Evolutionary conservation across 2,797 vertebrate species (phyloP), one percentile per base, ranked within the genome.

Genomic region (Discoglossus pictus): DNA sequence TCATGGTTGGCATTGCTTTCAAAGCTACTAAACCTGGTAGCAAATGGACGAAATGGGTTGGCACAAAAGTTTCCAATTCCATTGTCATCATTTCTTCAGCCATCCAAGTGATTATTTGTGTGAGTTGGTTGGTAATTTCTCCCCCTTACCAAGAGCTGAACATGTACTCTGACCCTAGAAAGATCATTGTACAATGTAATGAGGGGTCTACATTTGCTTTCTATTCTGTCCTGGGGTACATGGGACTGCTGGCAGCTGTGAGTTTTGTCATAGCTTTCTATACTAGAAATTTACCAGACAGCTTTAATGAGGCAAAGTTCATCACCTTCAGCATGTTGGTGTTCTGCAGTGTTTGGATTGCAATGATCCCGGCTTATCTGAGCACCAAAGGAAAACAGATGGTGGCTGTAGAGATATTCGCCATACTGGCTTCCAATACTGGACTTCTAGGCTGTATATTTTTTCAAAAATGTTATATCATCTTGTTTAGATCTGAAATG

Each of bases 211-310:
- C n/a, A 2, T 17, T 20, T 13, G 46, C 38, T 46, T 72, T 72
- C 21, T 72, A 46, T 4, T 67, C 16, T 15, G 46, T 67, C 21
- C 54, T 68, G 20, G 55, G 61, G 11, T 69, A 52, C 56, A 42
- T 62, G 66, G 70, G 46, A 3, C 20, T 65, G 20, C 65, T 66
- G 21, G 61, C 66, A 35, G 7, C 65, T 15, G 35, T 53, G 11
- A 69, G 46, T 42, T 74, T 65, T 24, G 8, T 61, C 12, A 38
- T 67, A 39, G 61, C 65, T 65, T 70, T 73, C 38, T 35, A 63
- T 18, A 42, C 52, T 1, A 42, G 65, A 13, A 51, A 17, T 1
- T 24, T 64, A 8, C 65, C 73, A 2, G 53, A 60, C 1, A 63
- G 4, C 2, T 73, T 74, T 51, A 73, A 64, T 56, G 69, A 15